Evolutionary conservation across 2,888 invertebrate species (phyloP).

Genomic region (Drosophila emarginata): DNA sequence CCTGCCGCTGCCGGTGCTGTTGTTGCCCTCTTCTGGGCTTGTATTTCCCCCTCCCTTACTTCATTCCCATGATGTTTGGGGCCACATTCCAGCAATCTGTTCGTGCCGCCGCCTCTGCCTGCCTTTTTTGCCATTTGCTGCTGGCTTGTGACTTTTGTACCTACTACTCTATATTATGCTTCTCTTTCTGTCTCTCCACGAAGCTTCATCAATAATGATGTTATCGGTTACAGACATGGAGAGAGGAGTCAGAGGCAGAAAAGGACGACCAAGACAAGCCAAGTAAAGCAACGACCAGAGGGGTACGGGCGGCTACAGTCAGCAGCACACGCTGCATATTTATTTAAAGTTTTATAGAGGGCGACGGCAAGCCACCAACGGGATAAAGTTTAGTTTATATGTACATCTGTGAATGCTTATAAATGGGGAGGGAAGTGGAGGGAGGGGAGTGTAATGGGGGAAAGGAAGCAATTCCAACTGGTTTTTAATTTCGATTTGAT

Average conservation of each 20-base stretch:
- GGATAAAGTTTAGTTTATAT: conserved; percentile 39
- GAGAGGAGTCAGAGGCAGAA: conserved; percentile 36
- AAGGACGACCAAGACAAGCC: conserved; percentile 24
- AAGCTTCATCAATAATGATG: conserved; percentile 72
- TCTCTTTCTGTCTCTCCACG: conserved; percentile 12
- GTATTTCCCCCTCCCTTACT: background rate
- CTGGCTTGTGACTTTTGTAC: conserved; percentile 55
- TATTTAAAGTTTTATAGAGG: conserved; percentile 71
- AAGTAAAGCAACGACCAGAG: background rate
- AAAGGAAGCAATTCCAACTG: conserved; percentile 69
- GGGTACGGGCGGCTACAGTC: conserved; percentile 13
- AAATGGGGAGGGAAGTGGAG: background rate
- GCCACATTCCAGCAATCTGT: conserved; percentile 73
- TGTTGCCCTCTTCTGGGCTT: background rate
- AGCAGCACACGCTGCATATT: conserved; percentile 70
- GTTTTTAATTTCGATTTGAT: conserved; percentile 75
- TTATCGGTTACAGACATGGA: conserved; percentile 70
- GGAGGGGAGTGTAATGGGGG: background rate
- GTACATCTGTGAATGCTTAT: conserved; percentile 11
- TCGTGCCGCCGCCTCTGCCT: conserved; percentile 46
- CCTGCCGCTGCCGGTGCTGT: no score
- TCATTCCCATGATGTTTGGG: conserved; percentile 33
- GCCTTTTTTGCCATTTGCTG: conserved; percentile 65
- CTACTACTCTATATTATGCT: conserved; percentile 12
- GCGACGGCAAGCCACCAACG: conserved; percentile 44